Conservation (phyloP, 2,113 vertebrate genomes). For the Nipponia nippon region DNA sequence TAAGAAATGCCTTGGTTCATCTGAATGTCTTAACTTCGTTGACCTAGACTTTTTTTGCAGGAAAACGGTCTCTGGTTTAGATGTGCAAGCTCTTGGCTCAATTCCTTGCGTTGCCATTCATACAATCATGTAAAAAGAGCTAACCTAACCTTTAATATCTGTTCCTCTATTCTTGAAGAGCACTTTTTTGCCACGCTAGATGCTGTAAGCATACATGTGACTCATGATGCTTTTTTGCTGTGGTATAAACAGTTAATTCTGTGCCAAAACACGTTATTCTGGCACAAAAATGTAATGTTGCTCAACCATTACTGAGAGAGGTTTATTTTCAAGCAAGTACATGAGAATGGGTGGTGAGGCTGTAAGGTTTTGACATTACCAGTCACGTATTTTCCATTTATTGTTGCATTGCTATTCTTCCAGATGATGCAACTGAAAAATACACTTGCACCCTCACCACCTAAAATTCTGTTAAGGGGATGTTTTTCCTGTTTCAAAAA, state of each 20-base stretch:
- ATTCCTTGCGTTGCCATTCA: not conserved
- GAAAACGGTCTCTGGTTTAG: not conserved
- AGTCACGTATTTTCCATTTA: not conserved
- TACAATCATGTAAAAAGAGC: not conserved
- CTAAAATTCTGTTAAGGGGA: not conserved
- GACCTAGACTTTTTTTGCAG: not conserved
- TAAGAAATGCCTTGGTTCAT: not conserved
- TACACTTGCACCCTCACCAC: not conserved
- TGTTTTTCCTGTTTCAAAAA: not conserved
- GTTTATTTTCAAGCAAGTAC: not conserved
- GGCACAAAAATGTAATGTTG: not conserved
- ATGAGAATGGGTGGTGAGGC: not conserved
- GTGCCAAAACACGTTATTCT: not conserved
- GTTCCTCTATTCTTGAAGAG: fast-evolving
- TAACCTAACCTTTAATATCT: not conserved
- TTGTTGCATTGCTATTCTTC: not conserved
- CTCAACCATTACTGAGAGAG: not conserved
- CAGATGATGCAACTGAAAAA: not conserved
- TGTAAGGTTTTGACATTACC: not conserved
- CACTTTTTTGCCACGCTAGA: fast-evolving
- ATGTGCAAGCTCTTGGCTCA: not conserved
- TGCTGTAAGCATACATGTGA: not conserved
- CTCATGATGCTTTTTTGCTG: not conserved
- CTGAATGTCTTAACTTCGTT: not conserved
- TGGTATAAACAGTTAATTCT: not conserved